A percentile compares a stretch with the other conserved stretches of the same genome.
Conservation (phyloP, 2,888 invertebrate species). For the Perizoma flavofasciatum region DNA sequence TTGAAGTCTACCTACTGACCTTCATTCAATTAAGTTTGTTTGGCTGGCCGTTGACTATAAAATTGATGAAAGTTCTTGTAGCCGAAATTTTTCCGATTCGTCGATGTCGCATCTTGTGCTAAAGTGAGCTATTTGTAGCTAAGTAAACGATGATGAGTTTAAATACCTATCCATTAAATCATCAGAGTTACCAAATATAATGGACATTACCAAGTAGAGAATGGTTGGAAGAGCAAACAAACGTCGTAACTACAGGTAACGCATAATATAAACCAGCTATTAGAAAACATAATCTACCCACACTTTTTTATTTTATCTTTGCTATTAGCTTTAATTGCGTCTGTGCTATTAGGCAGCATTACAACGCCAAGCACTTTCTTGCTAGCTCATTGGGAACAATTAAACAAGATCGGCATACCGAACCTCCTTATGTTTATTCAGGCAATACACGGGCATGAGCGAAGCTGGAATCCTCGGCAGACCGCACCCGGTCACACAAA, state of each 20-base stretch:
- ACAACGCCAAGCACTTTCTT: slow-evolving; percentile 28
- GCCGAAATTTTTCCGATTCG: neutral
- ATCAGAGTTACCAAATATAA: too few species aligned
- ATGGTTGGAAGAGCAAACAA: too few species aligned
- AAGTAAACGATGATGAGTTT: neutral
- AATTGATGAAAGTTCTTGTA: neutral
- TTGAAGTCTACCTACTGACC: slow-evolving; percentile 5
- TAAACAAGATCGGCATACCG: slow-evolving; percentile 58
- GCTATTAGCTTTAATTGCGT: too few species aligned
- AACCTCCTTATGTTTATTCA: slow-evolving; percentile 59
- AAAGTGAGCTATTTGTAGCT: neutral
- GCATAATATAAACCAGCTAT: too few species aligned
- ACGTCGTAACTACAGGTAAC: too few species aligned
- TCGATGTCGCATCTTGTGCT: neutral
- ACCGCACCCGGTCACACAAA: slow-evolving; percentile 55
- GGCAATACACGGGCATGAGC: slow-evolving; percentile 42
- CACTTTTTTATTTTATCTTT: too few species aligned
- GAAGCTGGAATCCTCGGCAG: slow-evolving; percentile 51
- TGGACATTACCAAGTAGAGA: too few species aligned
- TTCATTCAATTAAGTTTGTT: neutral
- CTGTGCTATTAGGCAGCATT: neutral
- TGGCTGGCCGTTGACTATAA: neutral
- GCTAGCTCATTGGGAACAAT: slow-evolving; percentile 48
- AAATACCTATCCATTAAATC: too few species aligned
- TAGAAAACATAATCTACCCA: too few species aligned